Conservation (phyloP, 2,888 invertebrate species). For the Tenthredo scrophulariae region DNA sequence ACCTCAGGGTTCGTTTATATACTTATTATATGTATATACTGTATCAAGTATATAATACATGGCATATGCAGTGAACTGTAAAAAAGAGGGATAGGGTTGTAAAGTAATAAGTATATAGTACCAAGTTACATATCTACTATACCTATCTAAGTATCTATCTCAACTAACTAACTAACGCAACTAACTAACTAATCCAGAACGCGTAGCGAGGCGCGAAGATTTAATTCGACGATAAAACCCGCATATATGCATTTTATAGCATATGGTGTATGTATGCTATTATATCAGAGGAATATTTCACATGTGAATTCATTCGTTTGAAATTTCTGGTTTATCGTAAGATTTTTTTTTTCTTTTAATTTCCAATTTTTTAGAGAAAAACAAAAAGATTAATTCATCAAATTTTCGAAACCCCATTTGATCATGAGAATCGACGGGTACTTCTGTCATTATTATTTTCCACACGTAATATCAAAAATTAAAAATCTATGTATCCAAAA, state of each 20-base stretch:
- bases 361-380: no score
- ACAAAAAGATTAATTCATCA: no score
- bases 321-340: no score
- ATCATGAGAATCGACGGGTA: no score
- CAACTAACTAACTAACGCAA: neutral
- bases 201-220: slow-evolving; percentile 49
- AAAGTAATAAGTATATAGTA: neutral
- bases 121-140: neutral
- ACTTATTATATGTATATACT: neutral
- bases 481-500: no score
- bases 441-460: no score
- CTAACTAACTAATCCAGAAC: slow-evolving; percentile 46
- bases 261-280: neutral
- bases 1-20: neutral
- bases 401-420: no score
- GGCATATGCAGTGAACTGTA: neutral
- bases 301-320: no score
- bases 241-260: slow-evolving; percentile 37
- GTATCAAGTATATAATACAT: neutral
- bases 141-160: neutral
- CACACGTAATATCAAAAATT: no score
- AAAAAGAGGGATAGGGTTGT: slow-evolving; percentile 12
- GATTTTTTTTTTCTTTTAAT: no score
- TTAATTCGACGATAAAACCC: slow-evolving; percentile 47
- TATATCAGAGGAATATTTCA: neutral